A percentile compares a stretch with the other conserved stretches of the same genome.
Conservation (phyloP, 2,797 vertebrate genomes). For the Buceros bicornis region DNA sequence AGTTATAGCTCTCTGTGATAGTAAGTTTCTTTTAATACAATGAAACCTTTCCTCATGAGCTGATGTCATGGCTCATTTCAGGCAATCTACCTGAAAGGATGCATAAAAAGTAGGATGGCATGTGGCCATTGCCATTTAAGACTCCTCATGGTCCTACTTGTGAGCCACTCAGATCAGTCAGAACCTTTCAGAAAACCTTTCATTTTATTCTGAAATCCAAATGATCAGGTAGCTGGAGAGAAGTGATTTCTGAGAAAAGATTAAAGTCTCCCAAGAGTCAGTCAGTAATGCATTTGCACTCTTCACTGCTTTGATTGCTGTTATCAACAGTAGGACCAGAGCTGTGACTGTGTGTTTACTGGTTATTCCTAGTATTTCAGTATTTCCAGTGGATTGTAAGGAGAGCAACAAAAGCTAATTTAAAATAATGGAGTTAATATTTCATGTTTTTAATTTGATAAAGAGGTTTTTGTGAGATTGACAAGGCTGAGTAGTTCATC, state of each 20-base stretch:
- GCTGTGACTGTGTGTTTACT: not conserved
- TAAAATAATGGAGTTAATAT: conserved; percentile 1
- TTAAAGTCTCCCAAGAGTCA: not conserved
- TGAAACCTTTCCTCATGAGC: not conserved
- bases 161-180: not conserved
- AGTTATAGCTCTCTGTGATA: not conserved
- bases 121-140: not conserved
- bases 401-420: not conserved
- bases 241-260: not conserved
- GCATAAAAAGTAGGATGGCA: not conserved
- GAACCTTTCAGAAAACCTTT: not conserved
- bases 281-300: not conserved
- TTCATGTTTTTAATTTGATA: conserved; percentile 38
- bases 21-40: not conserved
- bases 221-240: not conserved
- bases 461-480: not conserved
- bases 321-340: not conserved
- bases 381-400: not conserved
- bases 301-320: not conserved
- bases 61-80: not conserved
- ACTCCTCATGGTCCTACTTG: not conserved
- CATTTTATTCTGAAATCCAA: conserved; percentile 18
- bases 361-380: not conserved
- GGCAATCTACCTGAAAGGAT: not conserved
- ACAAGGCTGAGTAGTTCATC: conserved; percentile 28